Evolutionary conservation across 2,888 invertebrate species (phyloP).

Genomic region (Alviniconcha strummeri): DNA sequence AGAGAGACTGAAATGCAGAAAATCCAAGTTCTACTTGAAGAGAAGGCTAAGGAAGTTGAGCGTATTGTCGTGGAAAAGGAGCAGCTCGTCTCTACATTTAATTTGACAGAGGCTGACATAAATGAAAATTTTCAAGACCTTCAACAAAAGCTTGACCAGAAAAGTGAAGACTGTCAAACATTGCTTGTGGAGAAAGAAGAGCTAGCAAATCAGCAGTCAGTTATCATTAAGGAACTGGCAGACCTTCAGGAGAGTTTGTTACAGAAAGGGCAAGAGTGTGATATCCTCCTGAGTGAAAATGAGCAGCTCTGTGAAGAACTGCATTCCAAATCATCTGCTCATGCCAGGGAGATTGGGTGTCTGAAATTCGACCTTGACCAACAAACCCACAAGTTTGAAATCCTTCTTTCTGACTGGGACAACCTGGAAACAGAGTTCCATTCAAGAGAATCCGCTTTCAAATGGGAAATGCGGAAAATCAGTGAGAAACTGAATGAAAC

Average conservation of each 20-base stretch:
- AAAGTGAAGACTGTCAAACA: not conserved
- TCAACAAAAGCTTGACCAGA: constrained; percentile 3
- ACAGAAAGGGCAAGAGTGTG: constrained; percentile 4
- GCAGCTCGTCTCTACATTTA: not conserved
- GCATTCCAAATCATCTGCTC: not conserved
- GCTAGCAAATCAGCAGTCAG: not conserved
- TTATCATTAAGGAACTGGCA: not conserved
- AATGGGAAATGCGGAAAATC: not conserved
- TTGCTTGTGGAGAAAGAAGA: constrained; percentile 8
- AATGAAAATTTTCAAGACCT: not conserved
- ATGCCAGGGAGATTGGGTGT: not conserved
- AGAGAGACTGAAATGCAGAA: constrained; percentile 8
- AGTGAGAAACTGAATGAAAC: constrained; percentile 15
- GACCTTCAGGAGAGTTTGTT: not conserved
- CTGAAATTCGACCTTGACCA: constrained; percentile 8
- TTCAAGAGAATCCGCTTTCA: not conserved
- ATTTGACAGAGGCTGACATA: not conserved
- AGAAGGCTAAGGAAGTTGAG: not conserved
- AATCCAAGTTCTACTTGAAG: not conserved
- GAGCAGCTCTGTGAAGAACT: constrained; percentile 22
- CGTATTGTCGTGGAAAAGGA: constrained; percentile 5
- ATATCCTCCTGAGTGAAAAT: constrained; percentile 25
- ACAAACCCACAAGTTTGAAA: constrained; percentile 4
- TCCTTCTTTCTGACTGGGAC: constrained; percentile 14
- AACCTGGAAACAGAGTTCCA: not conserved